A percentile compares a stretch with the other conserved stretches of the same genome.
Evolutionary conservation across 2,888 invertebrate genomes (phyloP).

Genomic region (Hydroisotoma schaefferi): DNA sequence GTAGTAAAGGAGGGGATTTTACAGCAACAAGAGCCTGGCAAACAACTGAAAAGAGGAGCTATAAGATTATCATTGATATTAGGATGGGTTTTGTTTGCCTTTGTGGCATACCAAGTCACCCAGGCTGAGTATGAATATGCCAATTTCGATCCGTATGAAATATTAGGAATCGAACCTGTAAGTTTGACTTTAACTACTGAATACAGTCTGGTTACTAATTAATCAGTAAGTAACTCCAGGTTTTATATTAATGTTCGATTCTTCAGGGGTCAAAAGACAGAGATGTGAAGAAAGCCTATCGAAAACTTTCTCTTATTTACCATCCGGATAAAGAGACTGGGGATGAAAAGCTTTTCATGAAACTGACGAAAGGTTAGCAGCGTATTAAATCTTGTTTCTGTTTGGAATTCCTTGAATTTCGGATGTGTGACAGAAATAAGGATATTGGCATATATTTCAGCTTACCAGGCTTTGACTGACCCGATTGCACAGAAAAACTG

Average conservation of each 20-base stretch:
- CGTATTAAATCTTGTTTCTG: neutral
- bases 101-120: slow-evolving; percentile 85
- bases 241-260: neutral
- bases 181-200: slow-evolving; percentile 48
- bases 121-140: slow-evolving; percentile 98
- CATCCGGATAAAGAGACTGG: slow-evolving; percentile 99
- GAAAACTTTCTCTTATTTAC: slow-evolving; percentile 83
- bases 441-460: slow-evolving; percentile 48
- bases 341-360: slow-evolving; percentile 96
- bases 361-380: slow-evolving; percentile 82
- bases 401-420: neutral
- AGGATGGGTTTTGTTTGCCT: slow-evolving; percentile 77
- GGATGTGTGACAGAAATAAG: neutral
- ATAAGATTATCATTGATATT: slow-evolving; percentile 55
- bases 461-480: slow-evolving; percentile 84
- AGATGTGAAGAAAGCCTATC: slow-evolving; percentile 93
- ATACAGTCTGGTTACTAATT: neutral
- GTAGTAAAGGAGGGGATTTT: slow-evolving; percentile 75
- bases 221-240: neutral
- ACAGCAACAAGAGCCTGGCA: slow-evolving; percentile 83
- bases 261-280: slow-evolving; percentile 65
- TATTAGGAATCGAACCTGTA: slow-evolving; percentile 80
- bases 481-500: slow-evolving; percentile 96
- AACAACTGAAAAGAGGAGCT: slow-evolving; percentile 71
- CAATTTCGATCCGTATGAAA: slow-evolving; percentile 98